Evolutionary conservation across 2,888 invertebrate species (phyloP), one percentile per base, ranked within the genome.

Genomic region (Kuschelorhynchus macadamiae): DNA sequence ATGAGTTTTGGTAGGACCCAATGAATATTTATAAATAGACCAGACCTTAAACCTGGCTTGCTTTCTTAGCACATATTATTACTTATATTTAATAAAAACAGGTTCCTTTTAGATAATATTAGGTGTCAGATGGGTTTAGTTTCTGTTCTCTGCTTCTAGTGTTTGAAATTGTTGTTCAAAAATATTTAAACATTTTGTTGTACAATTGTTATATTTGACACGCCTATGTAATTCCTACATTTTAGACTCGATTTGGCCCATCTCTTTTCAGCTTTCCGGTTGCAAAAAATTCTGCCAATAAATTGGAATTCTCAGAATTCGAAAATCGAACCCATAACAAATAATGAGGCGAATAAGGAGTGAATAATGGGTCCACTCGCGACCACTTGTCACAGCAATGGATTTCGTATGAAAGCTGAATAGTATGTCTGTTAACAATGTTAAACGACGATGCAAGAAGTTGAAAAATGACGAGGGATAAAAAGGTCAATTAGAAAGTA

Each of bases 231-330:
- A n/a, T n/a, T n/a, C n/a, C n/a, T n/a, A n/a, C n/a, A n/a, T n/a
- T n/a, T n/a, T n/a, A n/a, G n/a, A n/a, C n/a, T n/a, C 20, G 42
- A 57, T 57, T 36, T 64, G 56, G 56, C 57, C 52, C 52, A 60
- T 59, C 59, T 49, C 46, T 57, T 57, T 57, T 47, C 57, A 42
- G 44, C 57, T 59, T 59, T 66, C 60, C 66, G 66, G 53, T 60
- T 16, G 25, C 36, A 72, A 75, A n/a, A 77, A 74, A 72, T 63
- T 61, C 67, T 63, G 63, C 75, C 78, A 76, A 78, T 78, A 78
- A 78, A 79, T 77, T 74, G 79, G 77, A 73, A 79, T 81, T 81
- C 78, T 75, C 73, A 78, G 80, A 80, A 80, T 80, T 77, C 77
- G 73, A 78, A 79, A 79, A 78, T 80, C 77, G 77, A 78, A 76